Evolutionary conservation across 2,113 vertebrate species (phyloP).

Genomic region (Nettapus auritus): DNA sequence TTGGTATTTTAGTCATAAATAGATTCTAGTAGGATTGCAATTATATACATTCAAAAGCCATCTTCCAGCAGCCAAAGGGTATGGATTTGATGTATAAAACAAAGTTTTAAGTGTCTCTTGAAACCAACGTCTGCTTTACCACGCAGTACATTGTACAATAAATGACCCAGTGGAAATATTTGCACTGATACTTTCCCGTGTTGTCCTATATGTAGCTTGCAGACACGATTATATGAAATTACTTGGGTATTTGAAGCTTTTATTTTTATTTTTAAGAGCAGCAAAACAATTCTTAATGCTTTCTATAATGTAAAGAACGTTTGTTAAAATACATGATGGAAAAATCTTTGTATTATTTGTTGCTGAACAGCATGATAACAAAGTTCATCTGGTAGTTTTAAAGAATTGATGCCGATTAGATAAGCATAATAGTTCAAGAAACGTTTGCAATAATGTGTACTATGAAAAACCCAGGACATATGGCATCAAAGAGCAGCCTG

Average conservation of each 20-base stretch:
- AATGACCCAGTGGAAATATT: background rate
- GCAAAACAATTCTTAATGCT: constrained; percentile 7
- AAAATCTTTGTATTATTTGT: background rate
- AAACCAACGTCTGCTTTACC: constrained; percentile 6
- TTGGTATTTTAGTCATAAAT: constrained; percentile 13
- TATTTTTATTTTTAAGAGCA: background rate
- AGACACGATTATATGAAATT: constrained; percentile 27
- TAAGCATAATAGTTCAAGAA: constrained; percentile 10
- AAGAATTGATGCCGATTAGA: constrained; percentile 6
- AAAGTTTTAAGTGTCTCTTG: constrained; percentile 7
- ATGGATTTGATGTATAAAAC: constrained; percentile 17
- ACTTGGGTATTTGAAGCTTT: constrained; percentile 2
- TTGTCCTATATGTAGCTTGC: background rate
- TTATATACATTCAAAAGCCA: background rate
- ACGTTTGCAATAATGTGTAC: background rate
- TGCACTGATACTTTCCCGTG: background rate
- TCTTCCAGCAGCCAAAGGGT: background rate
- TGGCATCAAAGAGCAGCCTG: constrained; percentile 11
- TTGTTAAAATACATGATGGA: background rate
- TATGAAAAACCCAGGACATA: background rate
- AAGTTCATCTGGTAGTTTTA: background rate
- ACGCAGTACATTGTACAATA: background rate
- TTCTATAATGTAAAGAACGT: background rate
- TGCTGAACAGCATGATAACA: background rate
- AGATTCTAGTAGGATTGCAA: background rate